Conservation (phyloP, 2,888 invertebrate genomes). For the Volucella inflata region DNA sequence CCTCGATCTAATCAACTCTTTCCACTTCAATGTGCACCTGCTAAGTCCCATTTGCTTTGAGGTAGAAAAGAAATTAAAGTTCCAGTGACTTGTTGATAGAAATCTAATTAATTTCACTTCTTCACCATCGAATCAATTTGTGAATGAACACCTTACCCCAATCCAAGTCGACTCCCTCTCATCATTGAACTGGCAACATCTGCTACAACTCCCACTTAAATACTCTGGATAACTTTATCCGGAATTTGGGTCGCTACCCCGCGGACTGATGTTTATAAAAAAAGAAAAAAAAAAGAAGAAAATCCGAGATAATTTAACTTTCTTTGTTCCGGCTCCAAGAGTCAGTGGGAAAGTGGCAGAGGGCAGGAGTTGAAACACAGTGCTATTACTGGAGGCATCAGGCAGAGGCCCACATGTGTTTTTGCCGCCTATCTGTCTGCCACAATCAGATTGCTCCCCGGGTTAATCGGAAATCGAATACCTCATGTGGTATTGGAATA, state of each 20-base stretch:
- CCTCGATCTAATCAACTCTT: slow-evolving; percentile 8
- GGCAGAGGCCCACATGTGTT: slow-evolving; percentile 33
- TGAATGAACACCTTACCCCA: slow-evolving; percentile 22
- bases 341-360: no score
- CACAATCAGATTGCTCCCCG: slow-evolving; percentile 66
- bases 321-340: slow-evolving; percentile 55
- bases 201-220: slow-evolving; percentile 42
- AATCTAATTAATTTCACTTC: slow-evolving; percentile 69
- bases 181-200: slow-evolving; percentile 2
- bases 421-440: slow-evolving; percentile 70
- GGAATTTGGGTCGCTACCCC: slow-evolving; percentile 65
- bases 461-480: slow-evolving; percentile 64
- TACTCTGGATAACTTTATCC: slow-evolving; percentile 53
- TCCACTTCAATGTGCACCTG: slow-evolving; percentile 24
- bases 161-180: background rate
- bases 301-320: slow-evolving; percentile 66
- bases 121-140: slow-evolving; percentile 68
- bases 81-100: slow-evolving; percentile 61
- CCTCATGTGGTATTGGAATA: slow-evolving; percentile 51
- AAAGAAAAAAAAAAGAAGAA: slow-evolving; percentile 9
- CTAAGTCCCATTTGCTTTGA: slow-evolving; percentile 25
- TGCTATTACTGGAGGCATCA: no score
- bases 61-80: slow-evolving; percentile 18
- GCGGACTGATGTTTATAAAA: slow-evolving; percentile 56
- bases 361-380: no score